Conservation (phyloP, 92 coral and sea anemone genomes). For the Galaxea fascicularis region DNA sequence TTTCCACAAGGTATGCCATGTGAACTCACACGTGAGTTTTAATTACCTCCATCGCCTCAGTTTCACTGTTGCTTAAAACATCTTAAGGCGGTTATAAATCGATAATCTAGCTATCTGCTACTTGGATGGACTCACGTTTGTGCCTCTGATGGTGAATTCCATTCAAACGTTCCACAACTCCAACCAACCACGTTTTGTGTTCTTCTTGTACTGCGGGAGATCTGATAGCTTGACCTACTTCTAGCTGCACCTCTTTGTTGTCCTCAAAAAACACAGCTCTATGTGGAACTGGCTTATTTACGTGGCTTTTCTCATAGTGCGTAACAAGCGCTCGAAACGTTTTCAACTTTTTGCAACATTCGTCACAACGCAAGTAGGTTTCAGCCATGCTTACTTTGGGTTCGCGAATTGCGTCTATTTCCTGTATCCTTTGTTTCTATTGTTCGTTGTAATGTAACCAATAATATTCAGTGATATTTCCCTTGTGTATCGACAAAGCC, state of each 20-base stretch:
- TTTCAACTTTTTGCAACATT: conserved; percentile 41
- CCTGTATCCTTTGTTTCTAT: conserved; percentile 9
- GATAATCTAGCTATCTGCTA: no score
- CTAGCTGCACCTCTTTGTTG: conserved; percentile 34
- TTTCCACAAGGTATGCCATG: no score
- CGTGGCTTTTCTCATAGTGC: conserved; percentile 47
- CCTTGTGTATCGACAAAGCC: background rate
- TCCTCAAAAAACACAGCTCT: conserved; percentile 28
- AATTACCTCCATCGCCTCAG: no score
- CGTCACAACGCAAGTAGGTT: conserved; percentile 27
- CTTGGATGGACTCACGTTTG: conserved; percentile 25
- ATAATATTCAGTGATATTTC: conserved; percentile 2
- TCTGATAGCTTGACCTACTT: conserved; percentile 20
- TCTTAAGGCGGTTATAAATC: no score
- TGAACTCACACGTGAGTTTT: no score
- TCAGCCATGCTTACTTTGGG: conserved; percentile 23
- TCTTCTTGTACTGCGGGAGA: conserved; percentile 50
- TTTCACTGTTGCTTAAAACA: no score
- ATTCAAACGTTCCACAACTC: conserved; percentile 36
- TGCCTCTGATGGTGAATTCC: conserved; percentile 49
- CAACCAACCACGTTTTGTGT: conserved; percentile 48
- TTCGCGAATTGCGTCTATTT: background rate
- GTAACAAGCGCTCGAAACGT: conserved; percentile 48
- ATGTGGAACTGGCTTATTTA: conserved; percentile 17
- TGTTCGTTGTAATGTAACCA: conserved; percentile 4